Evolutionary conservation across 2,888 invertebrate species (phyloP), one percentile per base, ranked within the genome.

Genomic region (Tachystola acroxantha): DNA sequence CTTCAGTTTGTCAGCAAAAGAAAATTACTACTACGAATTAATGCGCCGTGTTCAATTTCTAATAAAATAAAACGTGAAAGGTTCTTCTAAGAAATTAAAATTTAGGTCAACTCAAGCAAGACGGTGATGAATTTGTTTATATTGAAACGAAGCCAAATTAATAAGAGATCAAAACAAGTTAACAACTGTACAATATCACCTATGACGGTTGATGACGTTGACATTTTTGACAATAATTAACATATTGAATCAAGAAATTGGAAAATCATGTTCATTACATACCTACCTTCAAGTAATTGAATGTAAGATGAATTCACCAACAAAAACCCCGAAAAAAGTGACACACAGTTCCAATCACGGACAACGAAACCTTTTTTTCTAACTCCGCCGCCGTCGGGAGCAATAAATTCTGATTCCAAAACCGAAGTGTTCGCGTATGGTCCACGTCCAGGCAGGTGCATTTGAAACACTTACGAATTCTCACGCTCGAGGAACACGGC

Each of bases 401-500:
- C 30, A 36, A 45, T 41, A 47, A 44, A 47, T 44, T 45, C 31
- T 31, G 40, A 35, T 37, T 37, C 36, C 34, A 20, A 39, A 34
- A 32, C 24, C 10, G 34, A 39, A 34, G 32, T 26, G 46, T 47
- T 50, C 24, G n/a, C 16, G 16, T 16, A 16, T 16, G 6, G 16
- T 16, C 6, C 16, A 6, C 16, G 6, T n/a, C n/a, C 43, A 45
- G 45, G 45, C 64, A 65, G 64, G 58, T 66, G 61, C 51, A 48
- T 45, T 40, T 37, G 43, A 51, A 47, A 47, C 54, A 60, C 58
- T 45, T 57, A 45, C 39, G 50, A 49, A 60, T 70, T 74, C 73
- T 64, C 72, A 70, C 69, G 65, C 51, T 61, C 47, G 44, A 32
- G 37, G 38, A 37, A 39, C 40, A 35, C n/a, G n/a, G 16, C 16